phyloP scores from a whole-genome alignment of 1,140 invertebrate genomes.

The Formica exsecta region DNA sequence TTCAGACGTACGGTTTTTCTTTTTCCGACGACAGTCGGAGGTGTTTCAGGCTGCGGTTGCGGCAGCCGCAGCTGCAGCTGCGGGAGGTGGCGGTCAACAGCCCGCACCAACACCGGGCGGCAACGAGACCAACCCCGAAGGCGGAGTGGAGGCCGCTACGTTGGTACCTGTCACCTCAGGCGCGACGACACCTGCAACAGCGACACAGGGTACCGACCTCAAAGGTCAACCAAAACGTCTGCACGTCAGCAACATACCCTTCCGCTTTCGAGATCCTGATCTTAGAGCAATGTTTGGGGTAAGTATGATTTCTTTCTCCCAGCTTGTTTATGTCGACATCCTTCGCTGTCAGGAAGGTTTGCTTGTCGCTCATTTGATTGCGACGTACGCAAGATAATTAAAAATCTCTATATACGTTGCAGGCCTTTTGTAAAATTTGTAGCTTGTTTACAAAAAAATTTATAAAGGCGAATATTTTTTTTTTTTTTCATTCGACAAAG shows the following conservation, averaged over 20 bases:
- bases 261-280: slow-evolving; percentile 99
- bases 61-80: slow-evolving; percentile 83
- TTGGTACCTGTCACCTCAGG: slow-evolving; percentile 86
- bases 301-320: slow-evolving; percentile 82
- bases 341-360: not conserved
- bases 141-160: slow-evolving; percentile 76
- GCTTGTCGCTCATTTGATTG: not conserved
- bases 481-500: not conserved
- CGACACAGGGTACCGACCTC: slow-evolving; percentile 83
- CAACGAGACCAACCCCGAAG: slow-evolving; percentile 82
- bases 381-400: not conserved
- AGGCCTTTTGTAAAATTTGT: no score
- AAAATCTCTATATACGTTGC: not conserved
- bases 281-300: slow-evolving; percentile 99
- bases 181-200: slow-evolving; percentile 85
- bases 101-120: slow-evolving; percentile 75
- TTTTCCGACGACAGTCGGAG: slow-evolving; percentile 80
- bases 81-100: slow-evolving; percentile 80
- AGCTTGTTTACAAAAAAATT: not conserved
- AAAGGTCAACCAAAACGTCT: slow-evolving; percentile 94
- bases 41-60: slow-evolving; percentile 85
- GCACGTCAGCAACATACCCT: slow-evolving; percentile 99
- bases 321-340: not conserved
- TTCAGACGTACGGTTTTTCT: not conserved
- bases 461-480: not conserved